phyloP scores from a whole-genome alignment of 2,797 vertebrate species.

The Myripristis jacobus region DNA sequence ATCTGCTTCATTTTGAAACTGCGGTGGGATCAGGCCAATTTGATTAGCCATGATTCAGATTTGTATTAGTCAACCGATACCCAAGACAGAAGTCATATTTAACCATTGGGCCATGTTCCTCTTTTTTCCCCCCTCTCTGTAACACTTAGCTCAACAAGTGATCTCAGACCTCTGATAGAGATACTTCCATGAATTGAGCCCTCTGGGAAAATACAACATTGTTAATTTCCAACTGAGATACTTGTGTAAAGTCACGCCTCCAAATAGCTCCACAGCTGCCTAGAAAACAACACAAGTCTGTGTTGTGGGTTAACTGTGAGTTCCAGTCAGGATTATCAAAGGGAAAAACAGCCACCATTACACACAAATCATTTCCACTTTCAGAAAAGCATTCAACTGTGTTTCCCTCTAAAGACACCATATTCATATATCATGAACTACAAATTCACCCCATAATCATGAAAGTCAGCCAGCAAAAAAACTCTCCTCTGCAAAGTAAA shows the following conservation, averaged over 20 bases:
- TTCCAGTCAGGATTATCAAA: background rate
- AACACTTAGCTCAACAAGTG: constrained; percentile 51
- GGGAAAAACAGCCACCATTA: no score
- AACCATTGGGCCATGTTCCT: constrained; percentile 40
- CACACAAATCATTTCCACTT: background rate
- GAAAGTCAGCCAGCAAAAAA: no score
- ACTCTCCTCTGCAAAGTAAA: no score
- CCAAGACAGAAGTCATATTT: constrained; percentile 27
- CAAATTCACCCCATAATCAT: no score
- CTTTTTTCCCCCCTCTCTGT: constrained; percentile 12
- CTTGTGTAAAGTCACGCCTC: constrained; percentile 16
- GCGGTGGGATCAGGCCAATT: background rate
- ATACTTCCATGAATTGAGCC: no score
- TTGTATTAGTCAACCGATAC: constrained; percentile 17
- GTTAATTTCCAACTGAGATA: background rate
- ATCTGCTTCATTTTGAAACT: constrained; percentile 5
- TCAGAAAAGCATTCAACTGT: background rate
- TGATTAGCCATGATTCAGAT: constrained; percentile 14
- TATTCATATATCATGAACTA: no score
- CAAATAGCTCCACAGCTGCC: background rate
- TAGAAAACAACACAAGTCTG: background rate
- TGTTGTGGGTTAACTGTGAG: background rate
- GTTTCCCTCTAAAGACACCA: background rate
- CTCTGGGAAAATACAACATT: no score
- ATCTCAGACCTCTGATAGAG: constrained; percentile 45